Base-by-base conservation (phyloP, 2,797 vertebrate genomes). In the Numenius phaeopus region DNA sequence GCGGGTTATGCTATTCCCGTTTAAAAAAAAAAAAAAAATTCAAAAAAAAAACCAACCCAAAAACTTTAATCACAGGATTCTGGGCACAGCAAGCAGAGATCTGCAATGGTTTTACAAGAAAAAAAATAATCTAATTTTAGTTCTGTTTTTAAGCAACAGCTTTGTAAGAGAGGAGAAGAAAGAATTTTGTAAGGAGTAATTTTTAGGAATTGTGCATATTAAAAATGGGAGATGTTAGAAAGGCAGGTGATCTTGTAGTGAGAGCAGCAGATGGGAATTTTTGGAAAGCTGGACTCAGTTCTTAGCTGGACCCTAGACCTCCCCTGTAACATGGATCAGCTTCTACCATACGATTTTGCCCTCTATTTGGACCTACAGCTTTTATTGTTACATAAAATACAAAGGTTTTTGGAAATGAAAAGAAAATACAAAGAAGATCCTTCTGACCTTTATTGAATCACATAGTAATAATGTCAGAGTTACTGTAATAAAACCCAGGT, bases 321-420 rank as follows among this genome's bases (percentile, higher is more conserved):
- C 27, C 44, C 29, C 61, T 57, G 9, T 79, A 82, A 81, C 44
- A 7, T 9, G 9, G 87, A 44, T 54, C 21, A 49, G 19, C 44
- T 94, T 88, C 47, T n/a, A 89, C 70, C 7, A 4, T 69, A 40
- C 0, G 2, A 19, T 66, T 94, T 67, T 92, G 81, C 81, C 52
- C 78, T 89, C 70, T 87, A 1, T 90, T 93, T 89, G 44, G 47
- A 77, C 52, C 22, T 88, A 34, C 0, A 5, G 42, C 80, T 85
- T 90, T 93, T 78, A 61, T n/a, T 89, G 40, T 83, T 87, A n/a
- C n/a, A 40, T 69, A 73, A 94, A 94, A 91, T 82, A 64, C 49
- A 90, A 93, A 95, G 27, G 30, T 26, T 84, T 92, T 90, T 59
- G 62, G 59, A 90, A 94, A 34, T 89, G 15, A 87, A 91, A 94